Evolutionary conservation across 2,888 invertebrate species (phyloP).

Genomic region (Cheilosia vernalis): DNA sequence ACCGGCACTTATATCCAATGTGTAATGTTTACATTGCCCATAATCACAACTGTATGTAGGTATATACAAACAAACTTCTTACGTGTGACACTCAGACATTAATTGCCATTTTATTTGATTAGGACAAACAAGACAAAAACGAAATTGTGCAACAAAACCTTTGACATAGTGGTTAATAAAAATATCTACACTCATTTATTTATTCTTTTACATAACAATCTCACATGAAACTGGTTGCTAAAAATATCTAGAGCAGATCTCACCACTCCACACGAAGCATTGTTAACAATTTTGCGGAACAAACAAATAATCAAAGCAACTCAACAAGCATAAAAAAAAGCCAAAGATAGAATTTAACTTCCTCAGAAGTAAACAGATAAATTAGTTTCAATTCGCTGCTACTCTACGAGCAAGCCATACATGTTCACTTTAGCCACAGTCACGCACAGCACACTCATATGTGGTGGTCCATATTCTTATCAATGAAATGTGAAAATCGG

Average conservation of each 20-base stretch:
- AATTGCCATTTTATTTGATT: too few relatives aligned
- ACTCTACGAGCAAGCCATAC: neutral
- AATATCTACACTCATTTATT: too few relatives aligned
- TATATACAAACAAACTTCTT: too few relatives aligned
- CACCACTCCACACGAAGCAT: neutral
- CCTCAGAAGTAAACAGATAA: neutral
- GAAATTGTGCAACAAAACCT: too few relatives aligned
- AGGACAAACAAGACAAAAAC: too few relatives aligned
- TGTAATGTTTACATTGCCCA: too few relatives aligned
- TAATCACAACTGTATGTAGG: too few relatives aligned
- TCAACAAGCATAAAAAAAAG: neutral
- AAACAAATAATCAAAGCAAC: neutral
- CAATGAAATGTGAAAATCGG: conserved; percentile 1
- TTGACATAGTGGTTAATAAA: too few relatives aligned
- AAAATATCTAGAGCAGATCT: neutral
- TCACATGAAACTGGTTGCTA: neutral
- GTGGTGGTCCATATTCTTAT: conserved; percentile 7
- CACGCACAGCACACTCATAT: neutral
- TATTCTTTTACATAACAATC: neutral
- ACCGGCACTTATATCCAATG: too few relatives aligned
- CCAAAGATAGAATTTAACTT: neutral
- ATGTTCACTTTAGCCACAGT: neutral
- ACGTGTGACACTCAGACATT: too few relatives aligned
- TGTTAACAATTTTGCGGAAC: neutral
- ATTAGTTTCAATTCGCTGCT: neutral